A percentile compares a stretch with the other conserved stretches of the same genome.
These are phyloP conservation scores for Chanos chanos DNA, from an alignment of 2,797 vertebrate genomes.

Conservation along the genomic window DNA sequence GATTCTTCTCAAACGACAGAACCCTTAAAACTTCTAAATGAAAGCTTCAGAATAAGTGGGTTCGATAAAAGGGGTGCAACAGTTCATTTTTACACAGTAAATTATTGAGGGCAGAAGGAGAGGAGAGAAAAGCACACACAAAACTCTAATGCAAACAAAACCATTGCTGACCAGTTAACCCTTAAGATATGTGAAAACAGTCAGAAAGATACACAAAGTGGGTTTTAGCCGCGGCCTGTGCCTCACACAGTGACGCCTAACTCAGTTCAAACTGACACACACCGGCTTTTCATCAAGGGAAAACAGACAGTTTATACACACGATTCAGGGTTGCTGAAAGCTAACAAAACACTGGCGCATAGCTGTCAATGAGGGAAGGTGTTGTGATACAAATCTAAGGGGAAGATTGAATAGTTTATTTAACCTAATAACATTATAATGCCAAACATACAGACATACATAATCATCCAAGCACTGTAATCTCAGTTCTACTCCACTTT, in stretches of 20 bases:
- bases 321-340: constrained; percentile 12
- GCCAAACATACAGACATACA: neutral
- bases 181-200: neutral
- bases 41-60: too few relatives aligned
- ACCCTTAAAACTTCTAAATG: too few relatives aligned
- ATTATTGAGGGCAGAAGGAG: too few relatives aligned
- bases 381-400: neutral
- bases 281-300: neutral
- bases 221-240: too few relatives aligned
- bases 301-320: neutral
- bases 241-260: too few relatives aligned
- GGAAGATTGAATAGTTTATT: constrained; percentile 18
- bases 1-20: too few relatives aligned
- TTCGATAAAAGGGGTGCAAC: too few relatives aligned
- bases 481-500: too few relatives aligned
- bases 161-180: neutral
- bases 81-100: too few relatives aligned
- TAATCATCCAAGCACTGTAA: neutral
- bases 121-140: too few relatives aligned
- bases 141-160: neutral
- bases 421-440: constrained; percentile 7
- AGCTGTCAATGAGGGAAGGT: constrained; percentile 9
- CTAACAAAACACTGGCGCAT: constrained; percentile 1
- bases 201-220: too few relatives aligned
- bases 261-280: neutral